phyloP scores from a whole-genome alignment of 2,888 invertebrate species.

The Meteorus cinctellus region DNA sequence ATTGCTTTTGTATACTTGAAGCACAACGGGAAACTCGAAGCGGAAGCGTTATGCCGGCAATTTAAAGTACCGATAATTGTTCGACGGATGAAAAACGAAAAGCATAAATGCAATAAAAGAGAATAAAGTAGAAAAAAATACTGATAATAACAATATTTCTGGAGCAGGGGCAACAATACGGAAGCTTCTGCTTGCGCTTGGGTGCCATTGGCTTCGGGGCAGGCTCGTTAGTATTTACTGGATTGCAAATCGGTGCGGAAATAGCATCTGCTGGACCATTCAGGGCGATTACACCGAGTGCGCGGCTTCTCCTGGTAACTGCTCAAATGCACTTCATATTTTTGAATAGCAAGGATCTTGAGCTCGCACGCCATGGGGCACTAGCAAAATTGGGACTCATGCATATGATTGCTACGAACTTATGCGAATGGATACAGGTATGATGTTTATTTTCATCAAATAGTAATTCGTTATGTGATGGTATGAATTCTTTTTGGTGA shows the following conservation, averaged over 20 bases:
- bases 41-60: conserved; percentile 33
- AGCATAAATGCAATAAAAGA: conserved; percentile 17
- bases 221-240: conserved; percentile 80
- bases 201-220: conserved; percentile 82
- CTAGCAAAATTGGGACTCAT: conserved; percentile 92
- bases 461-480: neutral
- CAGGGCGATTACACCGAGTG: conserved; percentile 86
- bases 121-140: conserved; percentile 41
- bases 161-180: conserved; percentile 77
- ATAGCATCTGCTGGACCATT: conserved; percentile 70
- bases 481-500: too few relatives aligned
- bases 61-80: conserved; percentile 39
- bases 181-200: conserved; percentile 89
- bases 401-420: conserved; percentile 95
- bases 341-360: conserved; percentile 86
- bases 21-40: conserved; percentile 24
- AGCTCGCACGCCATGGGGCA: conserved; percentile 80
- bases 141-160: conserved; percentile 45
- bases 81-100: conserved; percentile 17
- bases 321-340: conserved; percentile 96
- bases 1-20: conserved; percentile 3
- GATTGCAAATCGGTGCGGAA: conserved; percentile 79
- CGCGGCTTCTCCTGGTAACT: conserved; percentile 88
- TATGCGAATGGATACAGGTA: conserved; percentile 94
- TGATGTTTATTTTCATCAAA: neutral